Base-by-base conservation (phyloP, 2,888 invertebrate species). In the Heliothis peltigera region DNA sequence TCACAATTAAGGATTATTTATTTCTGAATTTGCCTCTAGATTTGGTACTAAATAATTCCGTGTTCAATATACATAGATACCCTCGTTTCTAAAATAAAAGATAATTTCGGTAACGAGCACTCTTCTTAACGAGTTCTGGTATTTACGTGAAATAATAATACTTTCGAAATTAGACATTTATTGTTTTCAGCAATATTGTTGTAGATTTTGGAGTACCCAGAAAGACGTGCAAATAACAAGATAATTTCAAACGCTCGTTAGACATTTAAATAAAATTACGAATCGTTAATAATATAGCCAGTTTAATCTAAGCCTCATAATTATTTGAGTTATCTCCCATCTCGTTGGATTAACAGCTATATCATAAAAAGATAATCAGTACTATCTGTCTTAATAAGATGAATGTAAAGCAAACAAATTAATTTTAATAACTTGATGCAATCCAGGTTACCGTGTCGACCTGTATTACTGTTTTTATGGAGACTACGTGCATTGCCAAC, bases 311-410 rank as follows among this genome's bases (percentile, higher is more conserved):
- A 19, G 48, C 7, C 48, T 59, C n/a, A 64, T 63, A 61, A 62
- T 19, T n/a, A 64, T 58, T 47, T 21, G 8, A 55, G 44, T 60
- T 68, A 59, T 18, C n/a, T 64, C 22, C 43, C 19, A 64, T 56
- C 39, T 70, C 52, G 48, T 42, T 32, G 21, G 52, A 62, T 64
- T 63, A 64, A 57, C 51, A 46, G 52, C 28, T 19, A 18, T 49
- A 64, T 55, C 54, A 59, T 77, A 70, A 71, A n/a, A 67, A 70
- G 1, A 25, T 70, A 60, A 79, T 79, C 63, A 55, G 43, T 39
- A 44, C 35, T 53, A 22, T 28, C 39, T 15, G 21, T 42, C 49
- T 54, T 79, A 56, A 59, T 71, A 60, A 66, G 22, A 47, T 62
- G 35, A 47, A 42, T 39, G 39, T 51, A 46, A 47, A 51, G 48